Conservation (phyloP, 2,113 vertebrate genomes). For the Trematomus loennbergii region DNA sequence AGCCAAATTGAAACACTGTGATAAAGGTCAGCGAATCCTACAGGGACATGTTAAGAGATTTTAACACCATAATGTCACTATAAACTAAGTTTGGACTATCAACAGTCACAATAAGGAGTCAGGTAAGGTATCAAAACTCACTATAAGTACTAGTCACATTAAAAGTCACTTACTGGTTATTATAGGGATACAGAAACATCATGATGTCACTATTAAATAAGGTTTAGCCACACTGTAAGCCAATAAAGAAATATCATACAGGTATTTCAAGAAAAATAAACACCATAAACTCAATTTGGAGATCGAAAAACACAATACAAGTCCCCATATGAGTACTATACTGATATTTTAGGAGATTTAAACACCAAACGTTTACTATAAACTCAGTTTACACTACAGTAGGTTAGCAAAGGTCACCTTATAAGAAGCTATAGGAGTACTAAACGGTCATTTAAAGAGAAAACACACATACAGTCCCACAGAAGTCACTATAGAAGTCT, state of each 20-base stretch:
- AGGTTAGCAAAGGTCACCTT: neutral
- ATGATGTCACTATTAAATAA: too few species aligned
- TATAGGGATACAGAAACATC: neutral
- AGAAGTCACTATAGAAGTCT: too few species aligned
- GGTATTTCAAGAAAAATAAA: neutral
- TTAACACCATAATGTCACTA: neutral
- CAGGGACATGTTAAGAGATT: fast-evolving
- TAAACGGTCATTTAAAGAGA: neutral
- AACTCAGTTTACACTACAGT: neutral
- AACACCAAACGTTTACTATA: too few species aligned
- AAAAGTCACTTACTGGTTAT: neutral
- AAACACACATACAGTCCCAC: too few species aligned
- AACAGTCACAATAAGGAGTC: too few species aligned
- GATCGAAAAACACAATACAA: too few species aligned
- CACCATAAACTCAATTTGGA: too few species aligned
- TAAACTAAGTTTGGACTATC: neutral
- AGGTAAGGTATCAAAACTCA: too few species aligned
- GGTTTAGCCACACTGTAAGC: neutral
- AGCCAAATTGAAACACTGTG: too few species aligned
- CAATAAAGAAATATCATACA: neutral
- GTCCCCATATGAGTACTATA: too few species aligned
- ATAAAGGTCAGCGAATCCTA: neutral
- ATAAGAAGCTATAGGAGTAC: neutral
- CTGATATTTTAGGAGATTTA: too few species aligned
- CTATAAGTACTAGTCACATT: too few species aligned